A percentile compares a stretch with the other conserved stretches of the same genome.
Evolutionary conservation across 2,113 vertebrate species (phyloP).

Genomic region (Lutjanus erythropterus): DNA sequence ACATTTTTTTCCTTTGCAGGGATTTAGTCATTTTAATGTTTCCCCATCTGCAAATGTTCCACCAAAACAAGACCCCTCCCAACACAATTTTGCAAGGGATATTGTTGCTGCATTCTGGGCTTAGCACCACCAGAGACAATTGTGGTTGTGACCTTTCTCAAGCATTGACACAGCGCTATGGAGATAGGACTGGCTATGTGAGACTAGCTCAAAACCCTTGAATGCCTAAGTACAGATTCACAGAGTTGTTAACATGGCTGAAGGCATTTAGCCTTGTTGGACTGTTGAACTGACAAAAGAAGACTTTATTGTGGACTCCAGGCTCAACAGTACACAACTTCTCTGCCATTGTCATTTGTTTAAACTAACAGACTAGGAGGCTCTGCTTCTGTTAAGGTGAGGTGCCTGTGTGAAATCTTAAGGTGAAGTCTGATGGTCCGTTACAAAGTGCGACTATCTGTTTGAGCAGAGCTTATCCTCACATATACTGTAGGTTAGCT

Average conservation of each 20-base stretch:
- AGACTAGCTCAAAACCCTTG: no score
- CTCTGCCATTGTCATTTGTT: background rate
- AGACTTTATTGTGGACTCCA: background rate
- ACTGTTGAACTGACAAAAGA: background rate
- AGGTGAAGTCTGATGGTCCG: background rate
- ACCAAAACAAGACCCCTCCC: no score
- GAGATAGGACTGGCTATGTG: no score
- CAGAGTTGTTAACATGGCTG: background rate
- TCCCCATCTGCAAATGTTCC: no score
- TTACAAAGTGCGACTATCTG: slow-evolving; percentile 13
- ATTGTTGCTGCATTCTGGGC: no score
- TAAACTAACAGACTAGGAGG: background rate
- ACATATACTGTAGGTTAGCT: slow-evolving; percentile 47
- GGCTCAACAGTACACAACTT: background rate
- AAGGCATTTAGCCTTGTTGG: background rate
- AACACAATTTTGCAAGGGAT: no score
- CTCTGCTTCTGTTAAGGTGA: background rate
- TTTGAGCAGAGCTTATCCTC: slow-evolving; percentile 15
- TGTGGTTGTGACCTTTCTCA: no score
- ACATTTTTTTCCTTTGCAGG: no score
- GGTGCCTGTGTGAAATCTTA: background rate
- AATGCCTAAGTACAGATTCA: background rate
- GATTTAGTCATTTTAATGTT: no score
- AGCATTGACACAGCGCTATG: no score
- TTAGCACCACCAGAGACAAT: no score